Evolutionary conservation across 53 echinoderm and acorn worm genomes (phyloP), one percentile per base, ranked within the genome.

Genomic region (Pentamera pediparva): DNA sequence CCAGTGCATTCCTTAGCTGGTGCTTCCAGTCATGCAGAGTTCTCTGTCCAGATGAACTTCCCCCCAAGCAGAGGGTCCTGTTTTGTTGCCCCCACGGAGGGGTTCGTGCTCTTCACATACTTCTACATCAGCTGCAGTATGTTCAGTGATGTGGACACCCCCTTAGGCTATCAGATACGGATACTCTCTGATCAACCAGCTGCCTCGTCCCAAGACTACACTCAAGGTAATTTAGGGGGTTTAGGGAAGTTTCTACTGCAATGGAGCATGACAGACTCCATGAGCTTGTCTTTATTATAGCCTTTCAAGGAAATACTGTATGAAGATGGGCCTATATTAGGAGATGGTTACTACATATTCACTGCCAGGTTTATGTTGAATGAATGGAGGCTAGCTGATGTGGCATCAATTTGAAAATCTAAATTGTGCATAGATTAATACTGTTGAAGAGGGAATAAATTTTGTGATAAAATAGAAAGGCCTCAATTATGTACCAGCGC

Each of bases 1-100:
- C 2, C 62, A 92, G 92, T 85, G 31, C 59, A 57, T 13, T 85
- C 82, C 57, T 82, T 79, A 80, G 89, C 90, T 63, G 95, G 95
- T 3, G 53, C 85, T 19, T 27, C 52, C n/a, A 82, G 70, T 54
- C 85, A 65, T 81, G 87, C 95, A 22, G 87, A 90, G 69, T 95
- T 78, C 32, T 79, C 64, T 15, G 84, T 95, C 70, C 26, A 25
- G 4, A 79, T 78, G 2, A 95, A 95, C 69, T 48, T 90, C 3
- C 86, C 87, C n/a, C 95, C 95, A 2, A 61, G 53, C 5, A 31
- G 69, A 20, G 95, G 95, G 32, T 69, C 30, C 45, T 95, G 95
- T 62, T 51, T 49, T 50, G 75, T 85, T 6, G 54, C 72, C 13
- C 95, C 95, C 3, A 30, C 59, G 7, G 82, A 87, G 38, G 90